phyloP scores from a whole-genome alignment of 1,140 invertebrate genomes.

The Brachionus plicatilis region DNA sequence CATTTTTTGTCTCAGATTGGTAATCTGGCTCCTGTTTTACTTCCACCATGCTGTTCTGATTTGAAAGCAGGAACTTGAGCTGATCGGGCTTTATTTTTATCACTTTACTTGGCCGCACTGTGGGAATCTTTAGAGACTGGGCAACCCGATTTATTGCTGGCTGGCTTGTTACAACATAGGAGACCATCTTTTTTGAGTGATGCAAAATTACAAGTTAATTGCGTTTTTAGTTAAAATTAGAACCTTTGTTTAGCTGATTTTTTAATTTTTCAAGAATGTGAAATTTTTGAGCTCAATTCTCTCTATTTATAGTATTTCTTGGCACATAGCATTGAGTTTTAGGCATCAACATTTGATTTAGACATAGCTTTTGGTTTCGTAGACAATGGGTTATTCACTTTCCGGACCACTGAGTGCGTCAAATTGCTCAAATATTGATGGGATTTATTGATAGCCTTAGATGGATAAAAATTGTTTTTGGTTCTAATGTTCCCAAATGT shows the following conservation, averaged over 20 bases:
- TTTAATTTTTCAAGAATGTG: not conserved
- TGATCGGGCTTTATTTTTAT: slow-evolving; percentile 9
- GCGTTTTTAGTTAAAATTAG: not conserved
- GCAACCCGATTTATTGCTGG: not conserved
- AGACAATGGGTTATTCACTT: not conserved
- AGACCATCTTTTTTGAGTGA: not conserved
- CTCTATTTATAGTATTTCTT: not conserved
- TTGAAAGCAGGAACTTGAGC: not conserved
- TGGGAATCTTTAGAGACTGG: not conserved
- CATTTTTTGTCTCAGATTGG: not conserved
- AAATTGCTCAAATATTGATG: not conserved
- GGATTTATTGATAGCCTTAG: not conserved
- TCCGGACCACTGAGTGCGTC: not conserved
- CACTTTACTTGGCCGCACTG: not conserved
- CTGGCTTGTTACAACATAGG: slow-evolving; percentile 18
- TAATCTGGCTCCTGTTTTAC: slow-evolving; percentile 10
- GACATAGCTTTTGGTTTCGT: not conserved
- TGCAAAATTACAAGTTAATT: not conserved
- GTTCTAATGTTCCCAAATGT: not conserved
- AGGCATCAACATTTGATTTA: not conserved
- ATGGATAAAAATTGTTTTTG: not conserved
- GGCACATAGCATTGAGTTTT: not conserved
- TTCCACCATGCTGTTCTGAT: not conserved
- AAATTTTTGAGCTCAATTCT: not conserved
- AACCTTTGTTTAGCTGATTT: not conserved